Evolutionary conservation across 2,888 invertebrate species (phyloP), one percentile per base, ranked within the genome.

Genomic region (Sisyra nigra): DNA sequence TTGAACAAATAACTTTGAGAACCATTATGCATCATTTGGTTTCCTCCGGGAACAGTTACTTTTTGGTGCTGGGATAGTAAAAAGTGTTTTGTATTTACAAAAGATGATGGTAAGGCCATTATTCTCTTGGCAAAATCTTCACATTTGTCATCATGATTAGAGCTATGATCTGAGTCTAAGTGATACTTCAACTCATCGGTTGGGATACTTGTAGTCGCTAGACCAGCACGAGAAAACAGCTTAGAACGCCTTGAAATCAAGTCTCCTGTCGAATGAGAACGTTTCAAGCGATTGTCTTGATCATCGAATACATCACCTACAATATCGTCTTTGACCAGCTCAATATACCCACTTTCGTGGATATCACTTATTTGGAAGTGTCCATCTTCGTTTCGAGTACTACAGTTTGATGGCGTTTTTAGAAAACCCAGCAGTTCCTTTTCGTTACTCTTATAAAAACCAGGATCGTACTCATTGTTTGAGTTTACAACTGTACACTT

Each of bases 311-410:
- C 61, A 39, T 62, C 61, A 13, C 58, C 55, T n/a, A 58, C 55
- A 8, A 54, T 54, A 45, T 62, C 59, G 34, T 56, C 58, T 35
- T 33, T 41, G 17, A 30, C 33, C 14, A 19, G 41, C 40, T 37
- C 47, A 42, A 47, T 48, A 49, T 52, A 54, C 41, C 67, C 67
- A 42, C 65, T 65, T 50, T 68, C 67, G 47, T 69, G 69, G 18
- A 69, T 63, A 49, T 69, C 69, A 2, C 68, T 66, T 44, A 68
- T 68, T 52, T 67, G 63, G 52, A 69, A 69, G 15, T 66, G 55
- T 0, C 69, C 69, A 51, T 69, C 68, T 51, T 67, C 67, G 42
- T 63, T 63, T 14, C 62, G 62, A 24, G 24, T 24, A 45, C 58
- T 40, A 10, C 40, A 11, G 15, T 13, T 31, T 13, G 40, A 19